Evolutionary conservation across 2,113 vertebrate species (phyloP).

Genomic region (Nycticebus coucang): DNA sequence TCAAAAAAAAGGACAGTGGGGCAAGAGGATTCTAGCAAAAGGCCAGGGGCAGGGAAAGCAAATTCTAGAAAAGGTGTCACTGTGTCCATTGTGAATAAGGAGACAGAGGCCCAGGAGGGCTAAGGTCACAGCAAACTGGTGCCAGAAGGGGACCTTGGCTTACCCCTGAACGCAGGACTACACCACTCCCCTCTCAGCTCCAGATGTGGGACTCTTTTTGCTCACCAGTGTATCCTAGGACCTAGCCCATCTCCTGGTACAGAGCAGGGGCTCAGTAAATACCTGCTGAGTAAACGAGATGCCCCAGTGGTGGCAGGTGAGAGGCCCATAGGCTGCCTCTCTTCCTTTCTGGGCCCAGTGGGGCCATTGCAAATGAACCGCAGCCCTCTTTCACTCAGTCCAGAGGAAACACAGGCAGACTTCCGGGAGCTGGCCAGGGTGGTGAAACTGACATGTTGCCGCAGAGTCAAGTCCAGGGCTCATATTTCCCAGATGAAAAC

Average conservation of each 20-base stretch:
- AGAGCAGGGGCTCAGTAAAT: background rate
- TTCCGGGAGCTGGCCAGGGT: background rate
- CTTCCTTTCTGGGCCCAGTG: background rate
- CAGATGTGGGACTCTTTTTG: background rate
- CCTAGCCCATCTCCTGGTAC: background rate
- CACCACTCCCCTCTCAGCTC: background rate
- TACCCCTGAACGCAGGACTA: background rate
- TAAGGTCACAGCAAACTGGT: background rate
- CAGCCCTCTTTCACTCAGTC: background rate
- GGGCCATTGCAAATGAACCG: constrained; percentile 18
- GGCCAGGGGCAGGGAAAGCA: background rate
- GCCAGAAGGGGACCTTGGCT: background rate
- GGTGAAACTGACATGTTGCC: background rate
- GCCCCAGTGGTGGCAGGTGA: background rate
- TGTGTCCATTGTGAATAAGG: background rate
- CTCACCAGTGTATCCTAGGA: background rate
- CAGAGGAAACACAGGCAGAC: background rate
- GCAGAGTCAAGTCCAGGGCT: background rate
- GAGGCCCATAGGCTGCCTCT: background rate
- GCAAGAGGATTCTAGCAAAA: background rate
- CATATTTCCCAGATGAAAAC: background rate
- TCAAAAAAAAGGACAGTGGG: background rate
- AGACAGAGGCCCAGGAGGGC: background rate
- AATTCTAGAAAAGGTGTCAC: background rate
- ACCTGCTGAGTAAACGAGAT: background rate